These are phyloP conservation scores for Melanophora roralis DNA, from an alignment of 2,888 invertebrate genomes.

Conservation along the genomic window DNA sequence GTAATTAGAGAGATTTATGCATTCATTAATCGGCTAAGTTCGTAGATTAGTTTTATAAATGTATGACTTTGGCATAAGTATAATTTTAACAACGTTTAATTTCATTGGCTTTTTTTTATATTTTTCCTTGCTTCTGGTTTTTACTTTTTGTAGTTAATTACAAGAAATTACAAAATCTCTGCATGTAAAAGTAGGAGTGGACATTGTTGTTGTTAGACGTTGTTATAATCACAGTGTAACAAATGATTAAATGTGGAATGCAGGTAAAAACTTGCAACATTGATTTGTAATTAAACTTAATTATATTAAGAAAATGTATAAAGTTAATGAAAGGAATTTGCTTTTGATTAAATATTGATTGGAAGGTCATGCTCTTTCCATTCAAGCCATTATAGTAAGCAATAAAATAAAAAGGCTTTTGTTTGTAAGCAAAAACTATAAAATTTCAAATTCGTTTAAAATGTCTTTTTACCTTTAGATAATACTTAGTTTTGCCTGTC, in stretches of 20 bases:
- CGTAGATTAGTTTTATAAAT: slow-evolving; percentile 64
- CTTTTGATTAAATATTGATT: too few relatives aligned
- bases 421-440: too few relatives aligned
- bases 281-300: background rate
- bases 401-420: too few relatives aligned
- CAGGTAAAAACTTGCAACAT: background rate
- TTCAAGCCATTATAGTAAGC: too few relatives aligned
- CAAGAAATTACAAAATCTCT: slow-evolving; percentile 43
- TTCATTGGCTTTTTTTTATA: background rate
- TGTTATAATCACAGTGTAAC: slow-evolving; percentile 28
- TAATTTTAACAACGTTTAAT: slow-evolving; percentile 41
- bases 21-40: slow-evolving; percentile 68
- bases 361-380: too few relatives aligned
- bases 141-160: slow-evolving; percentile 40
- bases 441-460: too few relatives aligned
- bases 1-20: slow-evolving; percentile 68
- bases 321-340: too few relatives aligned
- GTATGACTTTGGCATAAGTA: slow-evolving; percentile 50
- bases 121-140: background rate
- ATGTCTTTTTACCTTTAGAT: too few relatives aligned
- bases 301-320: background rate
- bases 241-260: background rate
- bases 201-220: slow-evolving; percentile 16
- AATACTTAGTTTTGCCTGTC: too few relatives aligned
- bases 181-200: slow-evolving; percentile 27